Conservation (phyloP, 2,888 invertebrate genomes). For the Drosophila maculinotata region DNA sequence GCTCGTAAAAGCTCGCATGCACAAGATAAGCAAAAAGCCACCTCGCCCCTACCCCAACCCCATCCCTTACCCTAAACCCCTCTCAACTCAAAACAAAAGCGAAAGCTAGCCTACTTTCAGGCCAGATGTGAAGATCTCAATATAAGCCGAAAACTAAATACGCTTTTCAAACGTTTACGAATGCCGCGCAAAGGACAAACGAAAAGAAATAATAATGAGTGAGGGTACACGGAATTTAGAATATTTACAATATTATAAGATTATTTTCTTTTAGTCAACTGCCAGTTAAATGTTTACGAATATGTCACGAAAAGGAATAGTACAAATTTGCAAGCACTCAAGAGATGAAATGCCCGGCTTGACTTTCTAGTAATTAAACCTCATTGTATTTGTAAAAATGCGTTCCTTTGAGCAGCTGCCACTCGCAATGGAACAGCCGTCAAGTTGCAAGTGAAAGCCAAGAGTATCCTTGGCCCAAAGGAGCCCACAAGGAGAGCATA, state of each 20-base stretch:
- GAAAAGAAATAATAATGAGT: background rate
- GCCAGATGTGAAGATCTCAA: slow-evolving; percentile 4
- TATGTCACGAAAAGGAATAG: background rate
- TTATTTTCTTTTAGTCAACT: background rate
- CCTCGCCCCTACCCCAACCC: background rate
- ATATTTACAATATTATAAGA: too few species aligned
- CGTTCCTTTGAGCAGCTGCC: too few species aligned
- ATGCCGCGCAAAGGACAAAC: background rate
- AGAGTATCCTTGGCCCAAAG: slow-evolving; percentile 1
- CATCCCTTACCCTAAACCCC: too few species aligned
- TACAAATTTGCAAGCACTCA: background rate
- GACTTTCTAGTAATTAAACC: background rate
- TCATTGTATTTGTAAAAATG: background rate
- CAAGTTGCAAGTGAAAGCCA: slow-evolving; percentile 13
- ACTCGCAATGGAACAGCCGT: slow-evolving; percentile 1
- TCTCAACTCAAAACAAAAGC: slow-evolving; percentile 25
- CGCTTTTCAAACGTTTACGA: slow-evolving; percentile 31
- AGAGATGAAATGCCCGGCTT: background rate
- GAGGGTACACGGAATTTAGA: too few species aligned
- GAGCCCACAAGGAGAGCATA: slow-evolving; percentile 22
- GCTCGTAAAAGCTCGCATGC: slow-evolving; percentile 73
- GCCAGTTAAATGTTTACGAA: slow-evolving; percentile 6
- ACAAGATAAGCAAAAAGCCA: slow-evolving; percentile 11
- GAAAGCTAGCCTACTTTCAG: slow-evolving; percentile 60
- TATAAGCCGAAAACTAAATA: slow-evolving; percentile 24